Evolutionary conservation across 2,888 invertebrate species (phyloP).

Genomic region (Parasteatoda lunata): DNA sequence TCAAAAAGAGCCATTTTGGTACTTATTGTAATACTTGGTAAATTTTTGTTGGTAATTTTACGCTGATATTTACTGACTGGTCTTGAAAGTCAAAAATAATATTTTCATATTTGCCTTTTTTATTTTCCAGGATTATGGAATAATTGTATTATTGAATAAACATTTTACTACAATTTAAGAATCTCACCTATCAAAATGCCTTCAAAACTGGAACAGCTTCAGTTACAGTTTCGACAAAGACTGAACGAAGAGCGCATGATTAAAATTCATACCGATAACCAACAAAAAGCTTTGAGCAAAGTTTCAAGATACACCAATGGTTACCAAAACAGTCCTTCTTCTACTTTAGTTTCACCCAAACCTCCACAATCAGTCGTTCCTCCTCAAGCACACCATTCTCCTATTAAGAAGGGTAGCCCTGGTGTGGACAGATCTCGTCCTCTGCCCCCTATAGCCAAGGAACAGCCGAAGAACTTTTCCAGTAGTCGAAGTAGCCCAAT

Average conservation of each 20-base stretch:
- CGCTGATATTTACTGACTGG: too few relatives aligned
- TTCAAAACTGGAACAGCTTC: constrained; percentile 64
- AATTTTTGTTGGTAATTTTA: too few relatives aligned
- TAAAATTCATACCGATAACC: constrained; percentile 65
- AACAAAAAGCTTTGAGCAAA: constrained; percentile 64
- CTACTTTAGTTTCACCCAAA: background rate
- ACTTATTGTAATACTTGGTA: too few relatives aligned
- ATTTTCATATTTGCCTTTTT: background rate
- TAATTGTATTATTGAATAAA: background rate
- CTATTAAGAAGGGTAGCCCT: constrained; percentile 66
- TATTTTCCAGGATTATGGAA: constrained; percentile 23
- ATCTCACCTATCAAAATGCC: constrained; percentile 46
- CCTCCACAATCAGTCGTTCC: constrained; percentile 13
- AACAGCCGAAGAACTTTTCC: constrained; percentile 4
- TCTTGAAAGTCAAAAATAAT: too few relatives aligned
- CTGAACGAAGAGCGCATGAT: constrained; percentile 65
- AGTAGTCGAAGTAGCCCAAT: constrained; percentile 40
- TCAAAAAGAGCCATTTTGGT: too few relatives aligned
- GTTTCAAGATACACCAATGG: constrained; percentile 32
- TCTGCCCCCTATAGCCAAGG: constrained; percentile 60
- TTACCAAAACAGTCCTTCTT: background rate
- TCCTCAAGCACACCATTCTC: constrained; percentile 50
- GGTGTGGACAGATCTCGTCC: constrained; percentile 67
- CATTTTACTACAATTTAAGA: background rate
- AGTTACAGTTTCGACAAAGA: constrained; percentile 61